These are phyloP conservation scores for Tyria jacobaeae DNA, from an alignment of 2,888 invertebrate species.

Conservation along the genomic window DNA sequence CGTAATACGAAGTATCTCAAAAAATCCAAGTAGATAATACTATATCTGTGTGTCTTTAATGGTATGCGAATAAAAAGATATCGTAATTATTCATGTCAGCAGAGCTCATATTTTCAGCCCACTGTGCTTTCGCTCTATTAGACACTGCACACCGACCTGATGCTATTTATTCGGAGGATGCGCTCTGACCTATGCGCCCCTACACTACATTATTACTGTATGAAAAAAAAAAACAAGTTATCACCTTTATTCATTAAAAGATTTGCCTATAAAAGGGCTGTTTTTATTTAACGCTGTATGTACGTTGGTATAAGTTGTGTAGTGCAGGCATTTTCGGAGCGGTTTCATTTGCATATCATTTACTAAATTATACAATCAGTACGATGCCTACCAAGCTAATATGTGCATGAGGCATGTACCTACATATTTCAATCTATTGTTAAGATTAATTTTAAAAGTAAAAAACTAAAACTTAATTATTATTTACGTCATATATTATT, in stretches of 20 bases:
- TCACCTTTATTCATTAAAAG: slow-evolving; percentile 38
- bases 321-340: neutral
- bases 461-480: too few relatives aligned
- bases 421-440: too few relatives aligned
- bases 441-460: too few relatives aligned
- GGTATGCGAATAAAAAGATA: too few relatives aligned
- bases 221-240: slow-evolving; percentile 55
- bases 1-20: too few relatives aligned
- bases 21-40: too few relatives aligned
- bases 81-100: too few relatives aligned
- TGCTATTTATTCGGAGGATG: slow-evolving; percentile 70
- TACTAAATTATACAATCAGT: neutral
- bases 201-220: slow-evolving; percentile 53
- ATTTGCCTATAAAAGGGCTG: slow-evolving; percentile 29
- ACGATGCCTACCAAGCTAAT: neutral
- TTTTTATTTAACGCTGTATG: slow-evolving; percentile 18
- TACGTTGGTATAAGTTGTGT: neutral
- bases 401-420: too few relatives aligned
- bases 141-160: slow-evolving; percentile 62
- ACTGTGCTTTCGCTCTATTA: too few relatives aligned
- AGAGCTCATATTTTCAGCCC: too few relatives aligned
- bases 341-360: neutral
- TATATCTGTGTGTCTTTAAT: too few relatives aligned
- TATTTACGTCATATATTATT: too few relatives aligned
- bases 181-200: slow-evolving; percentile 65